Percentiles rank a stretch among this genome's conserved stretches.
These are phyloP conservation scores for Aleiodes sp. DNA, from an alignment of 1,140 invertebrate genomes.

Conservation along the genomic window DNA sequence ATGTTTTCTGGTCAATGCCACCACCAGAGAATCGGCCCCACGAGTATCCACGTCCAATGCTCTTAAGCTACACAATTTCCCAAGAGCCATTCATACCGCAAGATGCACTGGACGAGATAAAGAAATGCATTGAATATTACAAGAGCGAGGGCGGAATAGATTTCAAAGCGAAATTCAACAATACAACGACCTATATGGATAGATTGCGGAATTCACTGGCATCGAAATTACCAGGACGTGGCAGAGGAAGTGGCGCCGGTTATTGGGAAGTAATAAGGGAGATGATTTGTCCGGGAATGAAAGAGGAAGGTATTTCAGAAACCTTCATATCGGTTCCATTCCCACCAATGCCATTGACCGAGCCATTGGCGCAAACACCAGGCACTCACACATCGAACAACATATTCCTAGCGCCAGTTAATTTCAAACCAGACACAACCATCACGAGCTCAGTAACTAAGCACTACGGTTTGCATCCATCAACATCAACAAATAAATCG, in stretches of 20 bases:
- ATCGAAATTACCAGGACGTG: slow-evolving; percentile 60
- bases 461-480: slow-evolving; percentile 53
- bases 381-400: slow-evolving; percentile 49
- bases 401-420: slow-evolving; percentile 59
- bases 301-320: slow-evolving; percentile 47
- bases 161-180: slow-evolving; percentile 79
- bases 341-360: slow-evolving; percentile 52
- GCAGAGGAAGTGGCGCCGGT: slow-evolving; percentile 52
- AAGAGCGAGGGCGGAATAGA: slow-evolving; percentile 80
- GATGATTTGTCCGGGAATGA: slow-evolving; percentile 61
- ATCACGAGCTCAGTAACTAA: slow-evolving; percentile 53
- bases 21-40: slow-evolving; percentile 89
- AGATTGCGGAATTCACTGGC: slow-evolving; percentile 67
- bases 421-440: slow-evolving; percentile 57
- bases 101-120: slow-evolving; percentile 87
- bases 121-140: slow-evolving; percentile 85
- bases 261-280: slow-evolving; percentile 64
- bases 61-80: slow-evolving; percentile 84
- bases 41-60: slow-evolving; percentile 91
- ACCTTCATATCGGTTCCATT: slow-evolving; percentile 57
- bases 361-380: slow-evolving; percentile 51
- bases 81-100: slow-evolving; percentile 85
- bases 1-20: slow-evolving; percentile 93
- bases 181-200: slow-evolving; percentile 79
- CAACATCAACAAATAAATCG: slow-evolving; percentile 47